These are phyloP conservation scores for Drosophila emarginata DNA, from an alignment of 2,888 invertebrate species.

Conservation along the genomic window DNA sequence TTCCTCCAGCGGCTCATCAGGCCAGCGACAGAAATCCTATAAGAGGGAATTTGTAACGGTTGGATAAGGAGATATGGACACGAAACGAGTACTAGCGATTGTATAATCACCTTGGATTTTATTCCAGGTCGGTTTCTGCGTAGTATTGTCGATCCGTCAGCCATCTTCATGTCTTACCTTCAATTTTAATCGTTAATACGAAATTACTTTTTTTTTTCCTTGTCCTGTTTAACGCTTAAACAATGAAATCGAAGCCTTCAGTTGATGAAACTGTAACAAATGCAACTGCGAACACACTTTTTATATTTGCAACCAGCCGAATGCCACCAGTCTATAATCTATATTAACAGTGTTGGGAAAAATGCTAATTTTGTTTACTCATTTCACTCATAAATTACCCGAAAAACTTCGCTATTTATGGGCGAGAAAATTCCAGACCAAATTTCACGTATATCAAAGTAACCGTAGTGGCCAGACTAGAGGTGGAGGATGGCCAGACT, in stretches of 20 bases:
- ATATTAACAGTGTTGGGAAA: constrained; percentile 7
- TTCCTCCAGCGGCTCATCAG: constrained; percentile 98
- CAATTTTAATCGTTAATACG: constrained; percentile 34
- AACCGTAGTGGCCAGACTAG: not conserved
- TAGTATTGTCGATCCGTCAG: constrained; percentile 91
- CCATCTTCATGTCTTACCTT: constrained; percentile 88
- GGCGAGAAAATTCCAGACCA: constrained; percentile 67
- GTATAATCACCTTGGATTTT: constrained; percentile 88
- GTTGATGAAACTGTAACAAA: not conserved
- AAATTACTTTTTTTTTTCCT: constrained; percentile 43
- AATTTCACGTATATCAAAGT: constrained; percentile 22
- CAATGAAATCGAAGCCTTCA: not conserved
- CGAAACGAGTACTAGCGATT: not conserved
- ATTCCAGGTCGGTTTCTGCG: constrained; percentile 96
- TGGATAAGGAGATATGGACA: no score
- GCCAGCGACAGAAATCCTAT: constrained; percentile 98
- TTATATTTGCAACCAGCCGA: constrained; percentile 21
- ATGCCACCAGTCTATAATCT: constrained; percentile 16
- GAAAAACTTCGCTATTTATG: constrained; percentile 55
- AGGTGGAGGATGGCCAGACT: not conserved
- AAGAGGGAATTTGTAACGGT: not conserved
- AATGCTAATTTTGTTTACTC: constrained; percentile 45
- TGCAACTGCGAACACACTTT: not conserved
- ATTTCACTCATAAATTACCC: constrained; percentile 47
- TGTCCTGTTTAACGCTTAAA: constrained; percentile 46